phyloP scores from a whole-genome alignment of 2,888 invertebrate species.

The Notocelia uddmanniana region DNA sequence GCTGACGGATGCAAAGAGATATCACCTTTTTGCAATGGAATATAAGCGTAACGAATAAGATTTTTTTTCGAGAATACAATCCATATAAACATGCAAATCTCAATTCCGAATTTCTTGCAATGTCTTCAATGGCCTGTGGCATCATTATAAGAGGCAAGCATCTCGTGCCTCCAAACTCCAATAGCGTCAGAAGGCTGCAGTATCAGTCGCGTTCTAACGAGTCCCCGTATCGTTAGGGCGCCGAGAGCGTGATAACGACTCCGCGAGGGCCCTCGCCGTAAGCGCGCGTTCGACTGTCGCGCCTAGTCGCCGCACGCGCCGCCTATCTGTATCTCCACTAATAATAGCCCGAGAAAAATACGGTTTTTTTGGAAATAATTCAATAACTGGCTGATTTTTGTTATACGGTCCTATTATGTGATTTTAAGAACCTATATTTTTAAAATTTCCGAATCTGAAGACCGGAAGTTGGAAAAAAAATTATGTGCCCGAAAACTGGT shows the following conservation, averaged over 20 bases:
- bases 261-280: conserved; percentile 50
- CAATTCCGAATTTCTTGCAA: neutral
- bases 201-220: conserved; percentile 42
- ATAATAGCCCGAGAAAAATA: too few species aligned
- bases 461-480: too few species aligned
- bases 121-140: neutral
- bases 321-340: conserved; percentile 32
- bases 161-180: neutral
- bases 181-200: conserved; percentile 10
- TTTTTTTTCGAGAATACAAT: neutral
- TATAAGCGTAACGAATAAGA: neutral
- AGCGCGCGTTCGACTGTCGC: conserved; percentile 53
- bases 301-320: conserved; percentile 30
- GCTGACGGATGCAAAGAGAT: neutral
- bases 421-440: too few species aligned
- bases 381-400: too few species aligned
- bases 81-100: neutral
- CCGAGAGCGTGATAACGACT: conserved; percentile 63
- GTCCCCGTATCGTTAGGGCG: conserved; percentile 44
- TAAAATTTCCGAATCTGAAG: too few species aligned
- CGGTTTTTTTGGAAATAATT: too few species aligned
- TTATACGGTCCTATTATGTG: too few species aligned
- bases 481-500: too few species aligned
- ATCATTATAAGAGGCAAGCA: conserved; percentile 26
- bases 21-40: neutral